Conservation (phyloP, 2,797 vertebrate species). For the Megalops cyprinoides region DNA sequence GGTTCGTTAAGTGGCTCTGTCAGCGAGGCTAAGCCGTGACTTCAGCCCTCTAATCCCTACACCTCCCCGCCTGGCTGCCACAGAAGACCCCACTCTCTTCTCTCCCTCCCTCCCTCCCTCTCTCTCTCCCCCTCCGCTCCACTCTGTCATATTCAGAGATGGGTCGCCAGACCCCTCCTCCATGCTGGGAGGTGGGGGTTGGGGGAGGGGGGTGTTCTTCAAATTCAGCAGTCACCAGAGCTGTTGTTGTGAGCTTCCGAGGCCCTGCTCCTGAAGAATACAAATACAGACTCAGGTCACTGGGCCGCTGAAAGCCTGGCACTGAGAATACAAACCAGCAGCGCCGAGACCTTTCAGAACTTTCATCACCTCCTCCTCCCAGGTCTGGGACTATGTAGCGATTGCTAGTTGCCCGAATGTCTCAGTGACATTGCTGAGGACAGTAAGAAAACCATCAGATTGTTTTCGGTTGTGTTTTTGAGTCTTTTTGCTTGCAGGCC, state of each 20-base stretch:
- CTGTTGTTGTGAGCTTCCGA: too few species aligned
- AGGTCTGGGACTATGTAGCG: not conserved
- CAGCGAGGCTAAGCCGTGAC: constrained; percentile 37
- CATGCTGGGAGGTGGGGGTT: too few species aligned
- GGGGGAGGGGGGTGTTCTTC: too few species aligned
- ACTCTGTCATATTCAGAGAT: too few species aligned
- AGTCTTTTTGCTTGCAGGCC: constrained; percentile 25
- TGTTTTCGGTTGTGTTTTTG: constrained; percentile 25
- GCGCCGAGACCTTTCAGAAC: not conserved
- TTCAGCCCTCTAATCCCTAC: constrained; percentile 31
- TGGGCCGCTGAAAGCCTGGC: not conserved
- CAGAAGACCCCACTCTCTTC: not conserved
- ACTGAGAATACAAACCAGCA: not conserved
- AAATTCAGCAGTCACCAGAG: too few species aligned
- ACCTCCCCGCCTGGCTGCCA: constrained; percentile 18
- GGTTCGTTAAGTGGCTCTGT: constrained; percentile 35
- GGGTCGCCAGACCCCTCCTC: too few species aligned
- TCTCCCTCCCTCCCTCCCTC: not conserved
- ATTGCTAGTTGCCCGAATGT: not conserved
- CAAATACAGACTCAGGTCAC: not conserved
- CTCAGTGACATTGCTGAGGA: constrained; percentile 23
- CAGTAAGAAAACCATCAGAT: constrained; percentile 37
- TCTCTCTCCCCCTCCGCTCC: not conserved
- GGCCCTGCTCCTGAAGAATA: too few species aligned
- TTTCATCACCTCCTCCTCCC: not conserved